A percentile compares a stretch with the other conserved stretches of the same genome.
Evolutionary conservation across 2,797 vertebrate species (phyloP).

Genomic region (Melanitta fusca): DNA sequence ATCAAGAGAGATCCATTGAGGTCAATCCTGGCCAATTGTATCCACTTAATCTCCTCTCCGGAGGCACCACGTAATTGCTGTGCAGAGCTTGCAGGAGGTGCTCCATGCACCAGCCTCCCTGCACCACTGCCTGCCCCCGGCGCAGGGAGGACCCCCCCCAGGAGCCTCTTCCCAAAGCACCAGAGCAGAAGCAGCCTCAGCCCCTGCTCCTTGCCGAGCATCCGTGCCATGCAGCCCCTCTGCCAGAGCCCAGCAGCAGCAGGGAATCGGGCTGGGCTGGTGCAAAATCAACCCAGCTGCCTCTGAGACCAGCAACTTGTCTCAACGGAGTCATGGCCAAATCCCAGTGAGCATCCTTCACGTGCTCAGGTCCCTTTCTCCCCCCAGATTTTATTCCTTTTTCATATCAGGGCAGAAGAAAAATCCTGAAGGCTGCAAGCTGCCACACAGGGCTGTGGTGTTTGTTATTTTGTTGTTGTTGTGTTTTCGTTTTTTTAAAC

Average conservation of each 20-base stretch:
- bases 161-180: not conserved
- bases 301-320: not conserved
- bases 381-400: accelerated
- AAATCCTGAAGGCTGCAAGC: not conserved
- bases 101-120: not conserved
- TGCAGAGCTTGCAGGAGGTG: not conserved
- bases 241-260: not conserved
- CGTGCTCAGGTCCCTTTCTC: not conserved
- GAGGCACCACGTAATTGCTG: not conserved
- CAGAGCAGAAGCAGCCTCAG: not conserved
- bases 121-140: not conserved
- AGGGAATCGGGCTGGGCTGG: not conserved
- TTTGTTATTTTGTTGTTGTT: not conserved
- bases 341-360: not conserved
- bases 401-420: not conserved
- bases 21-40: constrained; percentile 40
- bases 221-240: not conserved
- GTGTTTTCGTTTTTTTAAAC: not conserved
- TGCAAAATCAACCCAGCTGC: not conserved
- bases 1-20: constrained; percentile 15
- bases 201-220: not conserved
- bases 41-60: not conserved
- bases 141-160: too few relatives aligned
- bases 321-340: not conserved
- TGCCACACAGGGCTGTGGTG: not conserved